Evolutionary conservation across 2,888 invertebrate species (phyloP).

Genomic region (Chaetogeoica ovagalla): DNA sequence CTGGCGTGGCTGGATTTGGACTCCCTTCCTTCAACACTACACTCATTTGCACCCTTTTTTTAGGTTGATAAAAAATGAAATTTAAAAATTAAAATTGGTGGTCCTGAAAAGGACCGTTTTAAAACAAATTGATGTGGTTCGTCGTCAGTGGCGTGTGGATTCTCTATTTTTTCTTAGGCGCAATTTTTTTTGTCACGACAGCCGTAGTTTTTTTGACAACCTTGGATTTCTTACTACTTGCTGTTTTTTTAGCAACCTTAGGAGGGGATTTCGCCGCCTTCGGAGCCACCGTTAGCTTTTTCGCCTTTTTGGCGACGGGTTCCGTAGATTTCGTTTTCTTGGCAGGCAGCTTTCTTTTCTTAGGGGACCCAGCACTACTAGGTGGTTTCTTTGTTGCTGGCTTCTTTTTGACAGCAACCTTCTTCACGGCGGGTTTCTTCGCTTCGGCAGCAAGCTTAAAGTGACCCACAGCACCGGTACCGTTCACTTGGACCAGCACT

Average conservation of each 20-base stretch:
- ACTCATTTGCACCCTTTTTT: too few species aligned
- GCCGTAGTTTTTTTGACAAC: not conserved
- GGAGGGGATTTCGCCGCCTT: not conserved
- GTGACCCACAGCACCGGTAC: slow-evolving; percentile 58
- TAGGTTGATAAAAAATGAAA: too few species aligned
- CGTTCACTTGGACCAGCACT: not conserved
- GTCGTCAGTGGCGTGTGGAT: too few species aligned
- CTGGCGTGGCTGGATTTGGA: too few species aligned
- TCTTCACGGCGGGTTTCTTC: slow-evolving; percentile 29
- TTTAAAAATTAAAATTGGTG: not conserved
- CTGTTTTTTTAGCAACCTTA: not conserved
- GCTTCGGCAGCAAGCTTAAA: slow-evolving; percentile 60
- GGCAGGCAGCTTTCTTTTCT: not conserved
- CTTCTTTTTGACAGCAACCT: not conserved
- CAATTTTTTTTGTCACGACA: too few species aligned
- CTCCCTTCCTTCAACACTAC: too few species aligned
- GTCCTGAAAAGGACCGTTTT: slow-evolving; percentile 21
- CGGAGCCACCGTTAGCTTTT: not conserved
- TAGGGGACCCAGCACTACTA: not conserved
- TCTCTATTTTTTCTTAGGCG: not conserved
- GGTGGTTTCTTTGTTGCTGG: not conserved
- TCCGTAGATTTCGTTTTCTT: not conserved
- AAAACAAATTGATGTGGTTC: not conserved
- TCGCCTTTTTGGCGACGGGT: not conserved
- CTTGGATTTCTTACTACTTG: not conserved